Conservation (phyloP, 2,888 invertebrate species). For the Apodemia zela region DNA sequence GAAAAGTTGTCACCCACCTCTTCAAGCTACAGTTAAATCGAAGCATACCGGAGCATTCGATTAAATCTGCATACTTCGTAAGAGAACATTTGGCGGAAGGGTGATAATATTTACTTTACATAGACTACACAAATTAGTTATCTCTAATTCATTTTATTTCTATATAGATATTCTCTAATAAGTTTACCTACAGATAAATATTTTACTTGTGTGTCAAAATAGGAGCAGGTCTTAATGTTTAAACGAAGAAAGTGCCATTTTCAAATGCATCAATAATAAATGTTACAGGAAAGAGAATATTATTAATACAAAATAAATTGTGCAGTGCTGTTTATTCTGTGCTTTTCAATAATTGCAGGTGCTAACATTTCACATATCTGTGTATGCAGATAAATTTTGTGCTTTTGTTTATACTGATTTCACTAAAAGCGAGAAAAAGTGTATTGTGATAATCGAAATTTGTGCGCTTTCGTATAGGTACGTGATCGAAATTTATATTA, state of each 20-base stretch:
- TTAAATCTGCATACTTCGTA: too few species aligned
- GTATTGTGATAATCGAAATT: not conserved
- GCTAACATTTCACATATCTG: not conserved
- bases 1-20: too few species aligned
- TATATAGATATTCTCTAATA: too few species aligned
- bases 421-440: not conserved
- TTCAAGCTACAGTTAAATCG: too few species aligned
- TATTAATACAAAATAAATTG: not conserved
- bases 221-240: not conserved
- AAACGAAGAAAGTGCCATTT: not conserved
- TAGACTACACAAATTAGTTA: too few species aligned
- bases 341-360: not conserved
- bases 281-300: not conserved
- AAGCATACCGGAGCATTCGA: too few species aligned
- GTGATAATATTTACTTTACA: too few species aligned
- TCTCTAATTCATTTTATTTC: too few species aligned
- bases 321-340: constrained; percentile 9
- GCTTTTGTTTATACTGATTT: not conserved
- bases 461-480: not conserved
- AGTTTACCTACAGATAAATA: too few species aligned
- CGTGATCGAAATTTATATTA: not conserved
- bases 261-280: not conserved
- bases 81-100: too few species aligned
- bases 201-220: too few species aligned
- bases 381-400: not conserved